These are phyloP conservation scores for Sarcophaga caerulescens DNA, from an alignment of 2,888 invertebrate species.

Conservation along the genomic window DNA sequence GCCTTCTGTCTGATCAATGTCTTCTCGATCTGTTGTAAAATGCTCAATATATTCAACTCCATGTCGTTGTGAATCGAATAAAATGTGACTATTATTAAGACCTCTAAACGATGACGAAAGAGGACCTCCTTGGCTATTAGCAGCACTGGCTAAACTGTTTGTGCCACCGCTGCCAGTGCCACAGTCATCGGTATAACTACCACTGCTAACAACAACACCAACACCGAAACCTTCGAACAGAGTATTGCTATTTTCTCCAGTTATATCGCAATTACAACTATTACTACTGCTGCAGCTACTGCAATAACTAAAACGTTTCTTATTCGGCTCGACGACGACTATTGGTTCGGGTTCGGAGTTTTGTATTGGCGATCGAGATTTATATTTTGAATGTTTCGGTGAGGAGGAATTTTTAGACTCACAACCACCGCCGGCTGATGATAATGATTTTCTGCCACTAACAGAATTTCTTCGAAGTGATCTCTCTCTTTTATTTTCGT, in stretches of 20 bases:
- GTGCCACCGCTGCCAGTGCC: conserved; percentile 69
- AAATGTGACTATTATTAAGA: conserved; percentile 2
- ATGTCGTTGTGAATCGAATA: background rate
- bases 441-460: background rate
- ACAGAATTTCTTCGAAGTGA: conserved; percentile 36
- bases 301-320: conserved; percentile 58
- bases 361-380: conserved; percentile 29
- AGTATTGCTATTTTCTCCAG: conserved; percentile 77
- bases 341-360: conserved; percentile 37
- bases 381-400: conserved; percentile 33
- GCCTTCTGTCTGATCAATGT: conserved; percentile 43
- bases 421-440: background rate
- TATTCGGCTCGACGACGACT: conserved; percentile 21
- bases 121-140: background rate
- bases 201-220: conserved; percentile 75
- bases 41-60: conserved; percentile 29
- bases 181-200: conserved; percentile 75
- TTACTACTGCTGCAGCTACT: conserved; percentile 77
- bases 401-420: conserved; percentile 14
- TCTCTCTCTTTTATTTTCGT: conserved; percentile 3
- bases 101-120: background rate
- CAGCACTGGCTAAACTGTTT: conserved; percentile 32
- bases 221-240: conserved; percentile 74
- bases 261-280: conserved; percentile 79
- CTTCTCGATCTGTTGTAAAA: conserved; percentile 1